These are phyloP conservation scores for Taenaris catops DNA, from an alignment of 2,888 invertebrate genomes.

Conservation along the genomic window DNA sequence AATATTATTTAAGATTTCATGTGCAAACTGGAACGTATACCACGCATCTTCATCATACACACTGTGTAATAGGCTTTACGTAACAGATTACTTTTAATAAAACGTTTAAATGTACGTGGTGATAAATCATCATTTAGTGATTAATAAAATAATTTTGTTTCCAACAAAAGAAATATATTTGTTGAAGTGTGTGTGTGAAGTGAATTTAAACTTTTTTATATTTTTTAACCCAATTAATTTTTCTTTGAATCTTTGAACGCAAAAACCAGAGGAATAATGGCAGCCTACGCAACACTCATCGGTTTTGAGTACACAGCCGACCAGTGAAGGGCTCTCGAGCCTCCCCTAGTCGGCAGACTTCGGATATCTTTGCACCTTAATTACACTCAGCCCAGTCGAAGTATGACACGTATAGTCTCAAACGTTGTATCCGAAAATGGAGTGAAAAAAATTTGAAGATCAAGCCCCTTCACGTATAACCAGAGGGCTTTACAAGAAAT, in stretches of 20 bases:
- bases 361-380: slow-evolving; percentile 78
- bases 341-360: slow-evolving; percentile 60
- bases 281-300: slow-evolving; percentile 67
- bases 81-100: no score
- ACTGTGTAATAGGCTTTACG: no score
- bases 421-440: slow-evolving; percentile 48
- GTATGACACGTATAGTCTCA: slow-evolving; percentile 62
- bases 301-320: slow-evolving; percentile 62
- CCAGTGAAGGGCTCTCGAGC: slow-evolving; percentile 60
- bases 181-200: no score
- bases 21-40: no score
- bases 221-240: slow-evolving; percentile 50
- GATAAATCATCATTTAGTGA: no score
- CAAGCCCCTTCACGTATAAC: slow-evolving; percentile 40
- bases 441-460: slow-evolving; percentile 45
- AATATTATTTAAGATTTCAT: no score
- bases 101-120: no score
- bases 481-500: slow-evolving; percentile 29
- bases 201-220: slow-evolving; percentile 1
- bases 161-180: no score
- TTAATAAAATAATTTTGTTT: no score
- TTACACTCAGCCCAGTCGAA: slow-evolving; percentile 61
- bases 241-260: slow-evolving; percentile 68
- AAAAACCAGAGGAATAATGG: slow-evolving; percentile 48
- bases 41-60: no score